Evolutionary conservation across 2,888 invertebrate species (phyloP).

Genomic region (Drosophila maculinotata): DNA sequence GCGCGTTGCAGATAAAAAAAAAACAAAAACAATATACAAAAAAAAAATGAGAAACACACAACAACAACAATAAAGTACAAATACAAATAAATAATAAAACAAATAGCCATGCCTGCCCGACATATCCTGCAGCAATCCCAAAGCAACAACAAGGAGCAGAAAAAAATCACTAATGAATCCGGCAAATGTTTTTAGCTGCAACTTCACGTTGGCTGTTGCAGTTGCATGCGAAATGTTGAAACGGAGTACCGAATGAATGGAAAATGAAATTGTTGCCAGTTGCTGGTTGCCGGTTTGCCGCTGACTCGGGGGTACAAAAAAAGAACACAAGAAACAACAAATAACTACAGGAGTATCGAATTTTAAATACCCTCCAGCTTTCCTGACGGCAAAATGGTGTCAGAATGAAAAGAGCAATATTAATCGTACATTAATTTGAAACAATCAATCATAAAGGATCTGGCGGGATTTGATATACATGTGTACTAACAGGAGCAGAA

Average conservation of each 20-base stretch:
- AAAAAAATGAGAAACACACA: slow-evolving; percentile 1
- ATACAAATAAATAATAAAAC: slow-evolving; percentile 72
- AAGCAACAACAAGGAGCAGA: slow-evolving; percentile 31
- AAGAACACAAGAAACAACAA: not conserved
- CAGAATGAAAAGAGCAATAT: too few relatives aligned
- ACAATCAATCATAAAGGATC: too few relatives aligned
- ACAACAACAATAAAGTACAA: slow-evolving; percentile 34
- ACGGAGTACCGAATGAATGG: slow-evolving; percentile 56
- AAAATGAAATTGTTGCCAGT: slow-evolving; percentile 66
- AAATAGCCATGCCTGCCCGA: slow-evolving; percentile 59
- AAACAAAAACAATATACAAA: not conserved
- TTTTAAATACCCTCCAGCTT: not conserved
- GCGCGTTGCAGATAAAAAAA: slow-evolving; percentile 44
- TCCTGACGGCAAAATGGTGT: too few relatives aligned
- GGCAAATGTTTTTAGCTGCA: slow-evolving; percentile 67
- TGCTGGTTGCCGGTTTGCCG: slow-evolving; percentile 39
- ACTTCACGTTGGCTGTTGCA: slow-evolving; percentile 66
- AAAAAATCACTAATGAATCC: slow-evolving; percentile 71
- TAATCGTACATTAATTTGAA: too few relatives aligned
- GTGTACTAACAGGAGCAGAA: too few relatives aligned
- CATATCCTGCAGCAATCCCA: slow-evolving; percentile 67
- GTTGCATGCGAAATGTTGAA: slow-evolving; percentile 55
- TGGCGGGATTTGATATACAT: too few relatives aligned
- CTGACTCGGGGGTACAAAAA: not conserved
- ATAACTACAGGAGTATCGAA: not conserved